These are phyloP conservation scores for Prorops nasuta DNA, from an alignment of 1,140 invertebrate species.

Conservation along the genomic window DNA sequence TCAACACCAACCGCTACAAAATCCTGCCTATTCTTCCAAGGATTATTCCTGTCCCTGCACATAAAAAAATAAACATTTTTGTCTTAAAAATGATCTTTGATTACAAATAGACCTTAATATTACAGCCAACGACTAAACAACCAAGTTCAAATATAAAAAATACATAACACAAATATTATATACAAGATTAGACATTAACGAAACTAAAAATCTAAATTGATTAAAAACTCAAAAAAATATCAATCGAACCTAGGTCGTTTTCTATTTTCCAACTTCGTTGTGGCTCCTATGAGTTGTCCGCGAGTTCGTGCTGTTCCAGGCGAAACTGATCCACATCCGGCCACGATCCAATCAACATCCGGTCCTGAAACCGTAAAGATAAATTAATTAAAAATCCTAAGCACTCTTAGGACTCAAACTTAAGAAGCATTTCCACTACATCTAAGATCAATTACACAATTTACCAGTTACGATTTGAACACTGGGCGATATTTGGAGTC, in stretches of 20 bases:
- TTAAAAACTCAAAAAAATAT: too few relatives aligned
- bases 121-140: neutral
- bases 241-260: constrained; percentile 28
- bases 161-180: too few relatives aligned
- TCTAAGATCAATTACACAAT: neutral
- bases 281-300: constrained; percentile 38
- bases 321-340: constrained; percentile 62
- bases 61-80: constrained; percentile 1
- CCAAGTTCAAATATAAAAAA: too few relatives aligned
- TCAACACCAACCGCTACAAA: constrained; percentile 32
- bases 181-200: too few relatives aligned
- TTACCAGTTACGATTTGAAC: constrained; percentile 39
- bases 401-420: too few relatives aligned
- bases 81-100: neutral
- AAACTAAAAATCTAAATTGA: too few relatives aligned
- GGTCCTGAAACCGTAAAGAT: constrained; percentile 50
- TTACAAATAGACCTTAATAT: neutral
- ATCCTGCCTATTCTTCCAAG: constrained; percentile 23
- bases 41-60: constrained; percentile 19
- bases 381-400: constrained; percentile 7
- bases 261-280: constrained; percentile 29
- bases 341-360: constrained; percentile 72
- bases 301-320: constrained; percentile 51
- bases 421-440: too few relatives aligned
- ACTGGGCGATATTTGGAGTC: constrained; percentile 54